Evolutionary conservation across 2,797 vertebrate genomes (phyloP).

Genomic region (Glyptemys insculpta): DNA sequence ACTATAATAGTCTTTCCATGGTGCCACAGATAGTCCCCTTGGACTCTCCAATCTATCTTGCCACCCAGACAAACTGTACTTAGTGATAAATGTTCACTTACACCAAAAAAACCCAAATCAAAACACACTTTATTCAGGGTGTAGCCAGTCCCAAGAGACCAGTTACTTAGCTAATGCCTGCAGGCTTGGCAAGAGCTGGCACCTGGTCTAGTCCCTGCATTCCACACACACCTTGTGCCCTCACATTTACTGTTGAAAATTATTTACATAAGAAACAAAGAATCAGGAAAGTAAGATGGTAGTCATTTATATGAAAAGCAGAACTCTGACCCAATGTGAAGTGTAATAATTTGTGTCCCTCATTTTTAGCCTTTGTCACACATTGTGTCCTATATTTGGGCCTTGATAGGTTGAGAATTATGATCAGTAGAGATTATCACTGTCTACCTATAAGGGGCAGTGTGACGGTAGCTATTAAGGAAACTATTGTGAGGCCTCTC

Average conservation of each 20-base stretch:
- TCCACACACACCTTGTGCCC: neutral
- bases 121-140: no score
- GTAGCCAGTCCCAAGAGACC: no score
- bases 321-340: neutral
- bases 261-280: neutral
- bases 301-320: neutral
- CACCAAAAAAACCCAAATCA: no score
- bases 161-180: no score
- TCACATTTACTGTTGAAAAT: neutral
- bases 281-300: neutral
- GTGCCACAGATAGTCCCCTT: no score
- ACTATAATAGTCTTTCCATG: no score
- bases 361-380: neutral
- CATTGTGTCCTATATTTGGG: neutral
- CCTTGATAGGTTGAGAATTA: neutral
- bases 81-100: no score
- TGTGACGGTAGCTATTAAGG: neutral
- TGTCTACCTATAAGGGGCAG: neutral
- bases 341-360: fast-evolving
- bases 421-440: neutral
- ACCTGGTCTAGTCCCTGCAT: neutral
- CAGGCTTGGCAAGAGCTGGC: no score
- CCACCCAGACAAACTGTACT: no score
- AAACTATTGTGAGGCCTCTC: neutral
- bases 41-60: no score